phyloP scores from a whole-genome alignment of 1,140 invertebrate species.

The Glossosoma conforme region DNA sequence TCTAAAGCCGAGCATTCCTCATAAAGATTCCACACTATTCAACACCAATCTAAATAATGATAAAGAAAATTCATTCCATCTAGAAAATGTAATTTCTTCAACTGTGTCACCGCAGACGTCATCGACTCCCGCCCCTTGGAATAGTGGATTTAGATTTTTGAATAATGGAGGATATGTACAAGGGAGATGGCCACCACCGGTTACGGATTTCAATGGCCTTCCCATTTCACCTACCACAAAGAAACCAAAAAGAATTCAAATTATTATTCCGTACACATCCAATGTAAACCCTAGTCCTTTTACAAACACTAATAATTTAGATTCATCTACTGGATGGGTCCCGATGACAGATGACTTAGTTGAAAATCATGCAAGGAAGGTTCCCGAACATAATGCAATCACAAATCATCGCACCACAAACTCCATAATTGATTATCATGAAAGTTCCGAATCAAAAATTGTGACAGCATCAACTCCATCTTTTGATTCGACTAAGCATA shows the following conservation, averaged over 20 bases:
- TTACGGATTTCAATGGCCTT: conserved; percentile 26
- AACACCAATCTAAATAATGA: conserved; percentile 9
- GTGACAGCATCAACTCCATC: conserved; percentile 22
- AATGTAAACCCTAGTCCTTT: conserved; percentile 57
- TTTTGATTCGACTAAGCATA: conserved; percentile 8
- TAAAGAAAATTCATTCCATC: not conserved
- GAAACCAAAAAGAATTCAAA: conserved; percentile 60
- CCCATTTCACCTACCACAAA: conserved; percentile 29
- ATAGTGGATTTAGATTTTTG: conserved; percentile 34
- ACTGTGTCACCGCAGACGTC: not conserved
- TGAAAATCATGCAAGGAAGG: conserved; percentile 46
- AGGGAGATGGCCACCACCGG: conserved; percentile 33
- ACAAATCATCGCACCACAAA: conserved; percentile 19
- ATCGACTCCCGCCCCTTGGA: not conserved
- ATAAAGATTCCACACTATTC: conserved; percentile 44
- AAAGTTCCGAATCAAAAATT: conserved; percentile 31
- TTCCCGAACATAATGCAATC: conserved; percentile 37
- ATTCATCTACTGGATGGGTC: conserved; percentile 35
- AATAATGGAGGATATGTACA: conserved; percentile 36
- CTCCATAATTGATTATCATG: conserved; percentile 24
- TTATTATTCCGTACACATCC: conserved; percentile 71
- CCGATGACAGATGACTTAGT: conserved; percentile 35
- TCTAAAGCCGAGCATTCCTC: conserved; percentile 46
- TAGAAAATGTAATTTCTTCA: conserved; percentile 8
- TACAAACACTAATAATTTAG: conserved; percentile 36